phyloP scores from a whole-genome alignment of 2,888 invertebrate species.

The Icerya purchasi region DNA sequence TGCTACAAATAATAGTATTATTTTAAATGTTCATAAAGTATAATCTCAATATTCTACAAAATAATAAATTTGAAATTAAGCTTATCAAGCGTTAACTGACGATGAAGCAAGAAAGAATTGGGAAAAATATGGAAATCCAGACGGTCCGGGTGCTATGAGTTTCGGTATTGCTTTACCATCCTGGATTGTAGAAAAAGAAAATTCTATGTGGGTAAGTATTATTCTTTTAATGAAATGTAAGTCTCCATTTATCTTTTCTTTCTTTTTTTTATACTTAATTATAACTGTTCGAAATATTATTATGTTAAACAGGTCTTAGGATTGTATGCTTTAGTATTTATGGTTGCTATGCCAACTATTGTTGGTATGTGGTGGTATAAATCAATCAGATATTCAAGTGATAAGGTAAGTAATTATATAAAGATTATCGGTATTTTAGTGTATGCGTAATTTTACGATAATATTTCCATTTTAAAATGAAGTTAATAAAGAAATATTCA shows the following conservation, averaged over 20 bases:
- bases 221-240: not conserved
- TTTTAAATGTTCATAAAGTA: too few relatives aligned
- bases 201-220: constrained; percentile 66
- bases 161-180: constrained; percentile 98
- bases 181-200: constrained; percentile 99
- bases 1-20: too few relatives aligned
- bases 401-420: too few relatives aligned
- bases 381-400: constrained; percentile 89
- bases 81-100: constrained; percentile 73
- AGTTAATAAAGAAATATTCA: too few relatives aligned
- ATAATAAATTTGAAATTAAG: constrained; percentile 21
- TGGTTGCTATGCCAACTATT: constrained; percentile 80
- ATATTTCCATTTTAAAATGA: too few relatives aligned
- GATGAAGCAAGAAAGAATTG: constrained; percentile 92
- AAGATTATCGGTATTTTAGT: too few relatives aligned
- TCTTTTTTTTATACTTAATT: not conserved
- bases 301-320: constrained; percentile 41
- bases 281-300: not conserved
- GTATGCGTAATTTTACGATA: too few relatives aligned
- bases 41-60: too few relatives aligned
- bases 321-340: constrained; percentile 85
- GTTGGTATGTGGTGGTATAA: constrained; percentile 99
- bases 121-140: constrained; percentile 98
- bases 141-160: constrained; percentile 96
- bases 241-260: not conserved